Evolutionary conservation across 1,140 invertebrate genomes (phyloP), one percentile per base, ranked within the genome.

Genomic region (Samia ricini): DNA sequence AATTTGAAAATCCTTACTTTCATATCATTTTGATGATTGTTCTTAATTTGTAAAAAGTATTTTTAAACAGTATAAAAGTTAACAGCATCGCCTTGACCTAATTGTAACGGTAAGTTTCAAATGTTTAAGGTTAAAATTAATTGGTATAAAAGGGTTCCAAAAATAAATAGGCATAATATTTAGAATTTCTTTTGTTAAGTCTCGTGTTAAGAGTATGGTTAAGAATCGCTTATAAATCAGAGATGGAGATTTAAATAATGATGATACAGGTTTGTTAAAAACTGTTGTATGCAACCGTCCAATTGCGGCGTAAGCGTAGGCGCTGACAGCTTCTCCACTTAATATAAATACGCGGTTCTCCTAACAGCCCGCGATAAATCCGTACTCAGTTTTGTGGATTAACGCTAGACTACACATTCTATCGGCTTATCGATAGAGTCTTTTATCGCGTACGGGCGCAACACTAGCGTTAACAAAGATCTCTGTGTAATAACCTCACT

Each of bases 251-350:
- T 42, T 42, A 42, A 10, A 42, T 42, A 42, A 42, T 42, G 33
- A 0, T 42, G 12, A 42, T 42, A n/a, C n/a, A 42, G 33, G n/a
- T 42, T 42, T 15, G 29, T 24, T 57, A 51, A 60, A 64, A 60
- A 51, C 29, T 81, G 63, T 82, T 82, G 87, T 81, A 88, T 89
- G 72, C 66, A 72, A 67, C 85, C 81, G 63, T 89, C 80, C 87
- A 76, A 68, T 71, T 68, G 66, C 68, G 62, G 76, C 75, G 76
- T 83, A 81, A 71, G 83, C 83, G 83, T 88, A 84, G 83, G 85
- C 80, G 85, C 83, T 81, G 84, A 89, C 83, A 87, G 85, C 83
- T 86, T 69, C 83, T 79, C 83, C 83, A 87, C 85, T 88, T 89
- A 87, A 88, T 89, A 89, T 88, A 88, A 88, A 89, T 86, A 87